Base-by-base conservation (phyloP, 2,888 invertebrate species). In the Eristalis intricaria region DNA sequence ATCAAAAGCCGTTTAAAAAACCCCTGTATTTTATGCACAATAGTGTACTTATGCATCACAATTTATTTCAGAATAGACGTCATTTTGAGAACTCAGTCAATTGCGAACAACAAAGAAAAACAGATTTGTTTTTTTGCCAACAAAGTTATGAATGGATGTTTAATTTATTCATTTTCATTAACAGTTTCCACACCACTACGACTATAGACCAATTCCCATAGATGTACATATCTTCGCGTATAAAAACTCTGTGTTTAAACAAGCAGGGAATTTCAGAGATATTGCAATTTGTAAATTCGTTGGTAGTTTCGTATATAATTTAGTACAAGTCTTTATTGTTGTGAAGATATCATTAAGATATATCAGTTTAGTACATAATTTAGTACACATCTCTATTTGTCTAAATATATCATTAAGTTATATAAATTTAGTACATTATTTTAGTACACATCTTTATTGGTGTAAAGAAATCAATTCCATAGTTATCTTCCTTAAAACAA, bases 151-250 rank as follows among this genome's bases (percentile, higher is more conserved):
- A 50, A 50, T 50, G 50, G 8, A 8, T 50, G 2, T 8, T 50
- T 50, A 50, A 50, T 50, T 50, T 50, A 50, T 50, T 50, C 50
- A 50, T 50, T 19, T 50, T 50, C 50, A 19, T 50, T 50, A 50
- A 50, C 19, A 50, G 19, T 50, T 19, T 19, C 50, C 8, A 50
- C 8, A 50, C 50, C 19, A 50, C 50, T 50, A 50, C 50, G n/a
- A 7, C n/a, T n/a, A 19, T 19, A n/a, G n/a, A 5, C 7, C 3
- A 4, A 50, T 50, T 19, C 19, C 7, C 50, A 50, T 10, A 19
- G 50, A 8, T 8, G 8, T n/a, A n/a, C n/a, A n/a, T n/a, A 5
- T 2, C 43, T 43, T 15, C 1, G 11, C 15, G 43, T 4, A 43
- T 35, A 43, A 43, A n/a, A n/a, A n/a, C 7, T 19, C 19, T 19